Evolutionary conservation across 2,888 invertebrate species (phyloP).

Genomic region (Theretra japonica): DNA sequence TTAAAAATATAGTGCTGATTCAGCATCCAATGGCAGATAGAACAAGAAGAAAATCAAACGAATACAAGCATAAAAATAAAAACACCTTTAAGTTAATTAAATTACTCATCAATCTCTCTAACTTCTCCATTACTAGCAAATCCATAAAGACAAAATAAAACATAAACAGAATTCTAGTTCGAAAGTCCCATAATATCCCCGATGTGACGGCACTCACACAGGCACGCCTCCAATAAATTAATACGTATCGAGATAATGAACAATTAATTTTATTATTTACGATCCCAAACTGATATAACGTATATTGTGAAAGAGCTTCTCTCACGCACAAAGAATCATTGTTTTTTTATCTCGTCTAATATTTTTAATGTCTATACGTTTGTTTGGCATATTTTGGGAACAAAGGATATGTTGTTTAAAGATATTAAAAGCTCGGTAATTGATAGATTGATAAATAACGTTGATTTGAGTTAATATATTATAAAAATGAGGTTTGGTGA

Average conservation of each 20-base stretch:
- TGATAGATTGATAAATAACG: too few relatives aligned
- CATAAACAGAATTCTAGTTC: background rate
- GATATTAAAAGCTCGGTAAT: background rate
- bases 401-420: background rate
- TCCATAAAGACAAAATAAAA: background rate
- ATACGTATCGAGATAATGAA: conserved; percentile 15
- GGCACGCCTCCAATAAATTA: background rate
- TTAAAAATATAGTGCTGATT: too few relatives aligned
- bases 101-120: too few relatives aligned
- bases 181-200: background rate
- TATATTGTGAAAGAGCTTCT: conserved; percentile 12
- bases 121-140: background rate
- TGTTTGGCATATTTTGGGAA: background rate
- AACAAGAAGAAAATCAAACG: too few relatives aligned
- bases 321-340: background rate
- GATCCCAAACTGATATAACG: background rate
- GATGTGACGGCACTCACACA: background rate
- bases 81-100: too few relatives aligned
- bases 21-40: too few relatives aligned
- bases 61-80: too few relatives aligned
- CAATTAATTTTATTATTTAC: conserved; percentile 24
- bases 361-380: background rate
- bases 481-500: too few relatives aligned
- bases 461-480: too few relatives aligned
- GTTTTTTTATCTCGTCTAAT: conserved; percentile 11